A percentile compares a stretch with the other conserved stretches of the same genome.
Conservation (phyloP, 2,797 vertebrate species). For the Acrocephalus scirpaceus region DNA sequence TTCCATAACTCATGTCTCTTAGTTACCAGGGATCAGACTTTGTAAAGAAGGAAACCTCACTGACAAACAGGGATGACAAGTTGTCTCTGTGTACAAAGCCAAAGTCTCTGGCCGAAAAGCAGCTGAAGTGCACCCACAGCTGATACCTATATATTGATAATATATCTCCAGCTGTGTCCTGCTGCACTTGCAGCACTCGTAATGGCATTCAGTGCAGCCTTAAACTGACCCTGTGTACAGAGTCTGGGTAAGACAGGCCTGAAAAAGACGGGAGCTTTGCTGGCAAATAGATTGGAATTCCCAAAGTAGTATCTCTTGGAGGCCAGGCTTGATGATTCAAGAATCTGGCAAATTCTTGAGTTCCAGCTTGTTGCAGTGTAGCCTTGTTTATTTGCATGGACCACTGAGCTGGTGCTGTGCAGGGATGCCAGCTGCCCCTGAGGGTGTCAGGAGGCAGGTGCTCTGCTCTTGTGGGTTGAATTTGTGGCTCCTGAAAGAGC, state of each 20-base stretch:
- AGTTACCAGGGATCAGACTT: neutral
- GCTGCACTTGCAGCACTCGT: neutral
- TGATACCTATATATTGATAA: fast-evolving
- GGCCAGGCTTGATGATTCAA: neutral
- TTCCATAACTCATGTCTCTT: neutral
- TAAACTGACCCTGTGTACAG: neutral
- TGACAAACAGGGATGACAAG: neutral
- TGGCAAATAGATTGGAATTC: neutral
- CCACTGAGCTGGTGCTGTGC: neutral
- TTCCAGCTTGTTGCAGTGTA: neutral
- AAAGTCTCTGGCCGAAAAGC: neutral
- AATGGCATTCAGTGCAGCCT: neutral
- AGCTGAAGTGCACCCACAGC: neutral
- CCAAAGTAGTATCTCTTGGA: neutral
- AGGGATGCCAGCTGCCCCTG: neutral
- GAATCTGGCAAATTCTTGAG: neutral
- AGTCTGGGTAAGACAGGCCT: neutral
- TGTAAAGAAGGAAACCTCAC: neutral
- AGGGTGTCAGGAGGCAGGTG: neutral
- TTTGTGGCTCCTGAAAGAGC: neutral
- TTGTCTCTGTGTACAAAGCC: neutral
- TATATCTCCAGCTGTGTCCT: neutral
- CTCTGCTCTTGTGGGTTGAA: neutral
- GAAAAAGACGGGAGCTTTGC: neutral
- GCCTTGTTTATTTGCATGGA: fast-evolving